A percentile compares a stretch with the other conserved stretches of the same genome.
Conservation (phyloP, 2,113 vertebrate genomes). For the Canis aureus region DNA sequence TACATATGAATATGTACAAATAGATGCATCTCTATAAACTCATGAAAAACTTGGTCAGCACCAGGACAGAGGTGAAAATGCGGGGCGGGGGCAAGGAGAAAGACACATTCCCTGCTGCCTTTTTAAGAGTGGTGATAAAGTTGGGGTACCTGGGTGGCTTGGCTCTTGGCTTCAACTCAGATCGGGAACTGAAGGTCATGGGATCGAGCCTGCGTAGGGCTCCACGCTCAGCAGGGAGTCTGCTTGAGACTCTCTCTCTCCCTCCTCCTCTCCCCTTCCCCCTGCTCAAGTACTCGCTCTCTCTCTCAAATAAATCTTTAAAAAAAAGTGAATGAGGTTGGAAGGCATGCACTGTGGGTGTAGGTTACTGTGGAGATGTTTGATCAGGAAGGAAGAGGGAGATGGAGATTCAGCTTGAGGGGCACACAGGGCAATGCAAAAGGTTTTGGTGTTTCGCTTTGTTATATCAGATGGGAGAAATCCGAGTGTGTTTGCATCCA, state of each 20-base stretch:
- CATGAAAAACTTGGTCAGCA: not conserved
- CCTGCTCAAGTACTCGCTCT: not conserved
- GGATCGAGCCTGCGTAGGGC: not conserved
- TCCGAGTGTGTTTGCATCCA: not conserved
- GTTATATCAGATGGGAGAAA: not conserved
- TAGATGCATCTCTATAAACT: not conserved
- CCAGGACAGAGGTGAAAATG: not conserved
- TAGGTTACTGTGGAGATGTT: not conserved
- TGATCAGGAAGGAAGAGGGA: not conserved
- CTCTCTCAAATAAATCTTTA: not conserved
- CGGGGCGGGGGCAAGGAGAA: not conserved
- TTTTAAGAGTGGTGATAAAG: not conserved
- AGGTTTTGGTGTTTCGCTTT: not conserved
- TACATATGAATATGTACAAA: not conserved
- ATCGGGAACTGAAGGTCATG: not conserved
- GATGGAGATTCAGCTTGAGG: not conserved
- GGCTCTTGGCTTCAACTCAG: not conserved
- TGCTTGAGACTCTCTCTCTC: not conserved
- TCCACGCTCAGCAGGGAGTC: not conserved
- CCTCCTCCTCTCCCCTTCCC: not conserved
- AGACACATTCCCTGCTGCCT: not conserved
- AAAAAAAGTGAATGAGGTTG: not conserved
- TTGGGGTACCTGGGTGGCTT: not conserved
- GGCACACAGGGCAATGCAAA: not conserved
- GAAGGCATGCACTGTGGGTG: rapidly evolving